Evolutionary conservation across 2,797 vertebrate species (phyloP).

Genomic region (Malacoctenus gilli): DNA sequence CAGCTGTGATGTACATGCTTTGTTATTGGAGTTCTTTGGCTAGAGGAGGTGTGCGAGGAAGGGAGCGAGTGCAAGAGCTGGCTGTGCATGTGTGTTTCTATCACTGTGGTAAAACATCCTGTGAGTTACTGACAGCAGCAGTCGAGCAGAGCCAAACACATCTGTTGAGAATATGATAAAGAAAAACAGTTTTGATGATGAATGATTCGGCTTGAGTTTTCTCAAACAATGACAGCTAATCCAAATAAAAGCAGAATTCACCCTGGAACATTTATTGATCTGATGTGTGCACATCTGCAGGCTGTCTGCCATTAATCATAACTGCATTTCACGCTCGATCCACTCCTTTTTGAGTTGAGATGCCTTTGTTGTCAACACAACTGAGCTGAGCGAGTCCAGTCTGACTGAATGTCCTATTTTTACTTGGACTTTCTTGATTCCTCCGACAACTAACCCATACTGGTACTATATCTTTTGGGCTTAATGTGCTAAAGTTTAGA

Average conservation of each 20-base stretch:
- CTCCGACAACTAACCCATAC: too few relatives aligned
- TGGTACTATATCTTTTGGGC: too few relatives aligned
- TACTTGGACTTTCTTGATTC: slow-evolving; percentile 54
- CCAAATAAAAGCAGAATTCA: slow-evolving; percentile 52
- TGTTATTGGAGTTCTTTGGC: slow-evolving; percentile 16
- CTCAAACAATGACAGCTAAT: slow-evolving; percentile 50
- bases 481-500: too few relatives aligned
- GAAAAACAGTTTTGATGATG: slow-evolving; percentile 42
- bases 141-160: slow-evolving; percentile 51
- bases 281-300: slow-evolving; percentile 63
- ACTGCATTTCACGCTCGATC: slow-evolving; percentile 25
- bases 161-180: slow-evolving; percentile 63
- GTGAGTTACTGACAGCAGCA: slow-evolving; percentile 46
- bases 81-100: slow-evolving; percentile 20
- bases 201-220: slow-evolving; percentile 41
- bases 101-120: slow-evolving; percentile 22
- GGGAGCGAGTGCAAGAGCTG: neutral
- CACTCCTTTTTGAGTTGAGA: slow-evolving; percentile 16
- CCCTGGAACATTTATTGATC: slow-evolving; percentile 45
- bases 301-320: slow-evolving; percentile 38
- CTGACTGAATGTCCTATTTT: too few relatives aligned
- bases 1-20: slow-evolving; percentile 48
- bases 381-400: slow-evolving; percentile 19
- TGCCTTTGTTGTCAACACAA: slow-evolving; percentile 15
- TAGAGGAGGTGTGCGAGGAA: slow-evolving; percentile 15